A percentile compares a stretch with the other conserved stretches of the same genome.
Evolutionary conservation across 2,888 invertebrate species (phyloP).

Genomic region (Lottia scabra): DNA sequence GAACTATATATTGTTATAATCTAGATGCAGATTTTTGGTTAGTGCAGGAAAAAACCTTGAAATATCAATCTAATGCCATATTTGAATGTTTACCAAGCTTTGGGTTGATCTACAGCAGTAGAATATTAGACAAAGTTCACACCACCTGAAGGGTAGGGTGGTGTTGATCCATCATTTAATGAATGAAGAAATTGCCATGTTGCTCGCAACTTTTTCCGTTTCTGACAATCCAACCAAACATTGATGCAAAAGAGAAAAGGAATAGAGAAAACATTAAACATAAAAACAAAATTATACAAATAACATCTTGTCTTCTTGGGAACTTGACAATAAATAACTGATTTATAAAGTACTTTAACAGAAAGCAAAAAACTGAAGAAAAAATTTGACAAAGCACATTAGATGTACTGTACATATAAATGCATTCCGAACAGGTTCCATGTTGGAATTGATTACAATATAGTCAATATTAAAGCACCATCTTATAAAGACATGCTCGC

Average conservation of each 20-base stretch:
- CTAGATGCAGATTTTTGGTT: too few species aligned
- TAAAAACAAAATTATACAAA: constrained; percentile 1
- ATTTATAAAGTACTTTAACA: not conserved
- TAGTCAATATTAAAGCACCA: too few species aligned
- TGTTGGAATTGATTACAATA: too few species aligned
- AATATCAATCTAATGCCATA: not conserved
- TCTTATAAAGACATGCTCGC: too few species aligned
- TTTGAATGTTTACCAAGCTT: not conserved
- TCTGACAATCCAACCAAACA: constrained; percentile 41
- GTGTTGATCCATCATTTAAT: constrained; percentile 28
- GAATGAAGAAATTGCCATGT: constrained; percentile 50
- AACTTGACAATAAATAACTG: not conserved
- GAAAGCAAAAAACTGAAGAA: not conserved
- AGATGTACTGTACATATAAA: not conserved
- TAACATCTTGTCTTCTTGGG: not conserved
- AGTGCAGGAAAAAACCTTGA: not conserved
- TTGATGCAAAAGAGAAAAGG: not conserved
- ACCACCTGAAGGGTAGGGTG: not conserved
- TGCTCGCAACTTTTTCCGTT: constrained; percentile 50
- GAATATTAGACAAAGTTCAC: not conserved
- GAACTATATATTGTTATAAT: too few species aligned
- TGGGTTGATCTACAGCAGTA: not conserved
- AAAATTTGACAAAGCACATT: not conserved
- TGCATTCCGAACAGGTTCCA: too few species aligned
- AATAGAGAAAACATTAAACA: not conserved